Evolutionary conservation across 92 coral and sea anemone genomes (phyloP).

Genomic region (Palythoa caribaeorum): DNA sequence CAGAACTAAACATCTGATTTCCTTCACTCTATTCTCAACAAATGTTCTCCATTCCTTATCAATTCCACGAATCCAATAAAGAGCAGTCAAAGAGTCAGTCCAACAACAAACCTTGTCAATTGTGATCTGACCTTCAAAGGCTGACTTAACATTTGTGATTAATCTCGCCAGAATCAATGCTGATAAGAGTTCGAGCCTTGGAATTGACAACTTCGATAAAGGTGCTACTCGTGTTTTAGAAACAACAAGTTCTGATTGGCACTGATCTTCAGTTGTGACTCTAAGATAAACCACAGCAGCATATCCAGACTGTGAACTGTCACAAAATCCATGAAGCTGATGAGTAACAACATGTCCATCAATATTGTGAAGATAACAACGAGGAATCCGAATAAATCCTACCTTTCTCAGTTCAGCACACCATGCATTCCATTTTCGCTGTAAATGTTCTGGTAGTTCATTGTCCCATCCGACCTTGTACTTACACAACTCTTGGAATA

Average conservation of each 20-base stretch:
- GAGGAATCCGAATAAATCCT: constrained; percentile 13
- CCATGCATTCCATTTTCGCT: constrained; percentile 27
- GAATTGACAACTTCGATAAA: background rate
- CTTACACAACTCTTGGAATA: constrained; percentile 1
- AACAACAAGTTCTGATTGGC: constrained; percentile 24
- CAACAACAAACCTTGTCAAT: constrained; percentile 10
- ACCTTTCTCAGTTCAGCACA: constrained; percentile 17
- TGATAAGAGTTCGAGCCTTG: constrained; percentile 9
- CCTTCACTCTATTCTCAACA: constrained; percentile 23
- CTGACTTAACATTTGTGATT: background rate
- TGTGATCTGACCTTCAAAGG: background rate
- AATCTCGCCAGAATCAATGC: background rate
- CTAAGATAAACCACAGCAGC: constrained; percentile 35
- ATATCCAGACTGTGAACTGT: constrained; percentile 39
- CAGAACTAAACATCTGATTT: constrained; percentile 16
- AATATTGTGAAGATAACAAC: constrained; percentile 26
- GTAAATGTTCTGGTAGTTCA: constrained; percentile 7
- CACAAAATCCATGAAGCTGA: constrained; percentile 53
- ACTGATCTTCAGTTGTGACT: constrained; percentile 4
- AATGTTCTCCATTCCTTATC: constrained; percentile 27
- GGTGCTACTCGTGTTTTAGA: background rate
- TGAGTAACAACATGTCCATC: background rate
- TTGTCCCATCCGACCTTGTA: constrained; percentile 8
- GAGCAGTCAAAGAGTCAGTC: constrained; percentile 18
- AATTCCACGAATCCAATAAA: constrained; percentile 32